phyloP scores from a whole-genome alignment of 1,140 invertebrate genomes.

The Lepidurus apus region DNA sequence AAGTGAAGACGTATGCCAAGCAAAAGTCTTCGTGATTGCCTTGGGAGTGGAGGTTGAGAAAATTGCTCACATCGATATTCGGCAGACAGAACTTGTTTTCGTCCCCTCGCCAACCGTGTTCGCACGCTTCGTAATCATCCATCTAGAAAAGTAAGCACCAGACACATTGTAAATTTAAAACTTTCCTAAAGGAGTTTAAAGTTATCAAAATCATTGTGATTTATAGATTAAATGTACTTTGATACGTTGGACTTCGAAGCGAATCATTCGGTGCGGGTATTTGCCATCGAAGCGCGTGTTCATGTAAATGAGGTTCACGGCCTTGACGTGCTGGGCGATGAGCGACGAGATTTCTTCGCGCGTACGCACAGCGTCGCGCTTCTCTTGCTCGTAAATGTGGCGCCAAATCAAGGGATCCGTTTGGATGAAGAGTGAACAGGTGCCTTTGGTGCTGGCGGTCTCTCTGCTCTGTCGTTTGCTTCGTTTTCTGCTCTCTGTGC shows the following conservation, averaged over 20 bases:
- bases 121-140: conserved; percentile 79
- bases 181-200: background rate
- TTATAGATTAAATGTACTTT: conserved; percentile 57
- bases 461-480: conserved; percentile 44
- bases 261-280: conserved; percentile 80
- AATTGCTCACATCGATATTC: conserved; percentile 99
- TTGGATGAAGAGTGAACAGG: conserved; percentile 92
- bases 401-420: conserved; percentile 96
- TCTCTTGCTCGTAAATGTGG: conserved; percentile 64
- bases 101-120: conserved; percentile 57
- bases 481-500: background rate
- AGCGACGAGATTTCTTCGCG: conserved; percentile 94
- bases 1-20: conserved; percentile 97
- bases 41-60: conserved; percentile 94
- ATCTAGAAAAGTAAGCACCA: conserved; percentile 54
- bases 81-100: conserved; percentile 91
- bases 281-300: conserved; percentile 85
- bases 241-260: conserved; percentile 96
- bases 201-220: background rate
- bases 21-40: conserved; percentile 97
- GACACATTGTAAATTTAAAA: background rate
- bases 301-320: conserved; percentile 95
- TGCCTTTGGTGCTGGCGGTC: conserved; percentile 66
- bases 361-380: conserved; percentile 65
- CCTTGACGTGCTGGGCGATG: conserved; percentile 96